These are phyloP conservation scores for Tenthredo livida DNA, from an alignment of 2,888 invertebrate genomes.

Conservation along the genomic window DNA sequence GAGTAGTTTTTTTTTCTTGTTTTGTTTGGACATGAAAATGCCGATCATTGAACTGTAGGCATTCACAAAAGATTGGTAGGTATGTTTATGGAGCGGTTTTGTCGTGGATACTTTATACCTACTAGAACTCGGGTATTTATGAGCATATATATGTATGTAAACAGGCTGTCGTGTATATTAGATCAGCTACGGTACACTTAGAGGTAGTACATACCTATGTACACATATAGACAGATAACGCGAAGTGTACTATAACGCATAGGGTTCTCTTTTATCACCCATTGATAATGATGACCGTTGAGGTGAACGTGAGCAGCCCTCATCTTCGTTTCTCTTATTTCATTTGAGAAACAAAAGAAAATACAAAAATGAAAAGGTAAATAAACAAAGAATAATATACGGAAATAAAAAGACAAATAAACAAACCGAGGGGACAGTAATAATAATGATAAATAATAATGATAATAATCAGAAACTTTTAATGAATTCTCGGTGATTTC, in stretches of 20 bases:
- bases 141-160: neutral
- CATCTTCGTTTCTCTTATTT: neutral
- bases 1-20: neutral
- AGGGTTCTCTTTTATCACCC: constrained; percentile 9
- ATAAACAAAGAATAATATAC: neutral
- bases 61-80: neutral
- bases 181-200: neutral
- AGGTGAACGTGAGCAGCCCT: neutral
- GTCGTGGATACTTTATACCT: neutral
- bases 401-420: neutral
- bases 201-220: neutral
- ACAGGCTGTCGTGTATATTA: constrained; percentile 4
- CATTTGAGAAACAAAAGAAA: neutral
- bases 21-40: neutral
- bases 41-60: too few relatives aligned
- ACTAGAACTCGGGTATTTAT: neutral
- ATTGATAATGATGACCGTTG: neutral
- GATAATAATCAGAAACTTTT: neutral
- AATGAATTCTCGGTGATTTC: neutral
- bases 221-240: neutral
- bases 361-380: neutral
- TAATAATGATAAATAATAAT: neutral
- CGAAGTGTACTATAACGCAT: neutral
- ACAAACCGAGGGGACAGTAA: neutral
- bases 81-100: neutral